Base-by-base conservation (phyloP, 2,797 vertebrate species). In the Nasua narica region DNA sequence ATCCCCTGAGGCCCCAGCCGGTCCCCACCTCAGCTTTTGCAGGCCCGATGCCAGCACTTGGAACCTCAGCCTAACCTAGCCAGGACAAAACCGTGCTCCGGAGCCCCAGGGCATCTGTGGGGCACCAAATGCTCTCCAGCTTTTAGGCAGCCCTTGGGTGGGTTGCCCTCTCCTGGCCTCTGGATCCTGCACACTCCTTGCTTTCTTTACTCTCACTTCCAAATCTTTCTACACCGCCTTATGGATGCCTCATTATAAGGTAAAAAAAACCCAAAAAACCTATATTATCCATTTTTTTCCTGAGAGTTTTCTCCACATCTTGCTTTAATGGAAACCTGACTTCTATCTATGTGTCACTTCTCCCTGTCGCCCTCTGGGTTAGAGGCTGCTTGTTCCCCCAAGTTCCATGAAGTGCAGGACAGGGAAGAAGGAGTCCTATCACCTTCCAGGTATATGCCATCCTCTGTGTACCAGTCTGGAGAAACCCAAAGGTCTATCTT, bases 281-380 rank as follows among this genome's bases (percentile, higher is more conserved):
- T 46, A 12, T 18, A 23, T 69, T 37, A 54, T 48, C 43, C 10
- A 46, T 25, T 23, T 43, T 11, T 91, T 91, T 48, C 54, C 56
- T 48, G 19, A n/a, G n/a, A 2, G 25, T 48, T 50, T 86, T 27
- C 35, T 56, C 19, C 10, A 74, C 8, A 40, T 40, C 50, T 58
- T 84, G 19, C 82, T 67, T 74, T 29, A 94, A 14, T 18, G 43
- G 50, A 79, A 76, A 60, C 25, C 78, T 69, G 58, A 76, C 23
- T 56, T 84, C 43, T 62, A 11, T 7, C 65, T 37, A n/a, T 18
- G 5, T 0, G 3, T 1, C 6, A 5, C n/a, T 85, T 50, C 37
- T 85, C 21, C 16, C 25, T 65, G 32, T 18, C 16, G 40, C 23
- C n/a, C 3, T 56, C 32, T 46, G 88, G 35, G 19, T 16, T 58